Percentiles rank a stretch among this genome's conserved stretches.
phyloP scores from a whole-genome alignment of 2,797 vertebrate genomes.

The Ara ararauna region DNA sequence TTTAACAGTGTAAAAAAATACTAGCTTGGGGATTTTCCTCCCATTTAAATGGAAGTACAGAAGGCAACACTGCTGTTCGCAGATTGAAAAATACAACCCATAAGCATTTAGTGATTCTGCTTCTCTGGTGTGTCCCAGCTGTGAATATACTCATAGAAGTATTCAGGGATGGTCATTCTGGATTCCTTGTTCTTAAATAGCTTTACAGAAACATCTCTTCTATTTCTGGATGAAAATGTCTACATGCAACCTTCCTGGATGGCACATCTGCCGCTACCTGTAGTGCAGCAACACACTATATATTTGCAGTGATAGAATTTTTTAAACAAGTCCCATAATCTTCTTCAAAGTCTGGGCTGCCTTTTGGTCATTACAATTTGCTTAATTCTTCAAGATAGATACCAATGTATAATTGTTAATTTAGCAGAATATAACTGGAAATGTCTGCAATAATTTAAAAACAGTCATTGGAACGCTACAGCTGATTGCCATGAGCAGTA shows the following conservation, averaged over 20 bases:
- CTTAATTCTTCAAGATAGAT: not conserved
- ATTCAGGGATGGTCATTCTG: not conserved
- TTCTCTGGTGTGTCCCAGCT: not conserved
- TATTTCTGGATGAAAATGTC: not conserved
- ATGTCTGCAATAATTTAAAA: not conserved
- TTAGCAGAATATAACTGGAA: not conserved
- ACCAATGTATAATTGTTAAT: not conserved
- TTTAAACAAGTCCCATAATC: not conserved
- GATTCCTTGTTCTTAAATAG: not conserved
- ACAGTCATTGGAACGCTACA: not conserved
- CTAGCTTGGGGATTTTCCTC: not conserved
- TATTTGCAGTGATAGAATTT: not conserved
- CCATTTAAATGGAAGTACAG: not conserved
- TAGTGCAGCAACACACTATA: not conserved
- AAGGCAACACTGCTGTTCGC: not conserved
- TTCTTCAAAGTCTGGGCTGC: not conserved
- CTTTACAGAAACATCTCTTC: not conserved
- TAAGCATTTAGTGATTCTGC: not conserved
- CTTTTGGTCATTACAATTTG: not conserved
- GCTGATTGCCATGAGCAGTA: not conserved
- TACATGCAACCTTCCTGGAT: not conserved
- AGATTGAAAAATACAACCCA: not conserved
- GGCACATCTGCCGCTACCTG: not conserved
- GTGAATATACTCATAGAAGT: not conserved
- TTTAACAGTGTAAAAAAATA: not conserved